Evolutionary conservation across 92 coral and sea anemone genomes (phyloP), one percentile per base, ranked within the genome.

Genomic region (Scolanthus callimorphus): DNA sequence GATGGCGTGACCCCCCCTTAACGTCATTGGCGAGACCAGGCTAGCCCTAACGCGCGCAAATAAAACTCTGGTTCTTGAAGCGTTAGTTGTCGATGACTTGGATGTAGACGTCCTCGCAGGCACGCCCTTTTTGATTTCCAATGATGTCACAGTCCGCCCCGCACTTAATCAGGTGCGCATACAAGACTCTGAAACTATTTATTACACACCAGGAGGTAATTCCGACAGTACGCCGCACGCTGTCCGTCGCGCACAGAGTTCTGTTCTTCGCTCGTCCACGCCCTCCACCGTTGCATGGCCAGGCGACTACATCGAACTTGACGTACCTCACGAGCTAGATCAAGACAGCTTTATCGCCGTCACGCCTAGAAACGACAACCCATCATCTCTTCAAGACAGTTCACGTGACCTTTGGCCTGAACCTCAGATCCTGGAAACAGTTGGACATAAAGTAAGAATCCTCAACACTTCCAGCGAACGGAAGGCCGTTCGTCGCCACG

Each of bases 61-160:
- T 56, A 74, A 65, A 29, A 27, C 56, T 15, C 73, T 77, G 25
- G 37, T 30, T 29, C 78, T 80, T 49, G 71, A 80, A 4, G 78
- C 72, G 51, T 62, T 72, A 21, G 76, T 80, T 25, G 71, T 73
- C 3, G 59, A 60, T 20, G 77, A 66, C 57, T 45, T 76, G 27
- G 76, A 70, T 29, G 80, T 77, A 0, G 75, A 83, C 56, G 67
- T 83, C 11, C 50, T 83, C 0, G 85, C 85, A 1, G 77, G 90
- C 29, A 77, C 69, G 20, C 84, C 89, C 37, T 77, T 82, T 43
- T n/a, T n/a, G n/a, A n/a, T n/a, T n/a, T 31, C 70, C 28, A 80
- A 80, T 31, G 77, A 80, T 21, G 74, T 74, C 62, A 17, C 87
- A 3, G 68, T 74, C n/a, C 67, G 82, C 56, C 86, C 77, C 9